These are phyloP conservation scores for Colistium nudipinnis DNA, from an alignment of 2,113 vertebrate species.

Conservation along the genomic window DNA sequence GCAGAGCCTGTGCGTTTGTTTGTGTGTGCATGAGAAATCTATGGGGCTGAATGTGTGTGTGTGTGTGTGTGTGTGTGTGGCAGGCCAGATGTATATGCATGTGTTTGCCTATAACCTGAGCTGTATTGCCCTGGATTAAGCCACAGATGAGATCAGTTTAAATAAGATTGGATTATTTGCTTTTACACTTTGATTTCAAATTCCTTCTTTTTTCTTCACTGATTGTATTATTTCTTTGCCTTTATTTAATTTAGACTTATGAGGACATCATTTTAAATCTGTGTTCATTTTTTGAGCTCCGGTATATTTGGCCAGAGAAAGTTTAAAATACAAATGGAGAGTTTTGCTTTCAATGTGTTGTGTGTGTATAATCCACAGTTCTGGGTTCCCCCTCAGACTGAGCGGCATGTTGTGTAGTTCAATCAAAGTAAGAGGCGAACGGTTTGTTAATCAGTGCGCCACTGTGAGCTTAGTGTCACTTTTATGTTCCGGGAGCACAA, in stretches of 20 bases:
- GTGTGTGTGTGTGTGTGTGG: constrained; percentile 16
- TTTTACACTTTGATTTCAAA: constrained; percentile 11
- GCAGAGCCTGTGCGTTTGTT: constrained; percentile 27
- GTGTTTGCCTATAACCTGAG: constrained; percentile 11
- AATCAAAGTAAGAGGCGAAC: not conserved
- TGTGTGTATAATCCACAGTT: not conserved
- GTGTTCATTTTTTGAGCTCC: too few relatives aligned
- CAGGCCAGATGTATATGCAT: constrained; percentile 15
- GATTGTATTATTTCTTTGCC: too few relatives aligned
- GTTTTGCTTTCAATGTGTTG: not conserved
- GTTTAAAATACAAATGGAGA: too few relatives aligned
- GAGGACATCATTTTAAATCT: too few relatives aligned
- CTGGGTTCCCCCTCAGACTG: not conserved
- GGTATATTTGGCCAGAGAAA: too few relatives aligned
- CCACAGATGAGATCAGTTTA: constrained; percentile 1
- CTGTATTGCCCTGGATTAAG: constrained; percentile 33
- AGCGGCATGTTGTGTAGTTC: constrained; percentile 2
- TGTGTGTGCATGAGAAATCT: constrained; percentile 13
- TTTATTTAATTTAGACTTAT: too few relatives aligned
- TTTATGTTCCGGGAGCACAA: not conserved
- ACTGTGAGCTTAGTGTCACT: not conserved
- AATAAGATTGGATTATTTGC: not conserved
- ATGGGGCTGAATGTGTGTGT: constrained; percentile 11
- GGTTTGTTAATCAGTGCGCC: not conserved
- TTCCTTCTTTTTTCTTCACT: too few relatives aligned